A percentile compares a stretch with the other conserved stretches of the same genome.
phyloP scores from a whole-genome alignment of 1,140 invertebrate species.

The Panagrolaimus sp. region DNA sequence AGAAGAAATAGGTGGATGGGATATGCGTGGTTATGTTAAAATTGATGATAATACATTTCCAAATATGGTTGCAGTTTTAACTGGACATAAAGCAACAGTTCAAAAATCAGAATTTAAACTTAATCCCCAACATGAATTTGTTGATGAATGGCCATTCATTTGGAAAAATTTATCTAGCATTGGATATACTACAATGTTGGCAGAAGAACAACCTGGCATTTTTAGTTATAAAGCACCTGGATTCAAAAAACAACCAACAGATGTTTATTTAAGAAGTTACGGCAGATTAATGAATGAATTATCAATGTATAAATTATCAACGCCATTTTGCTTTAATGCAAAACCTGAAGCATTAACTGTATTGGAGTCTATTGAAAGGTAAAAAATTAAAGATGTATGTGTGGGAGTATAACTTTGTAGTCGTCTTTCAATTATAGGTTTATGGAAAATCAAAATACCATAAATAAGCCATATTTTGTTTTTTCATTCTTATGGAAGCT shows the following conservation, averaged over 20 bases:
- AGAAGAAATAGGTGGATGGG: conserved; percentile 18
- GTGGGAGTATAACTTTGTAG: no score
- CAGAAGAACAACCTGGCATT: conserved; percentile 42
- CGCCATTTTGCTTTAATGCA: conserved; percentile 32
- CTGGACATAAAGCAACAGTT: conserved; percentile 23
- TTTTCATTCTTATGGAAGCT: conserved; percentile 45
- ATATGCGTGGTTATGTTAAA: conserved; percentile 34
- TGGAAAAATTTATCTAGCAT: conserved; percentile 68
- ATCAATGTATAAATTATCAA: conserved; percentile 25
- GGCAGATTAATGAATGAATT: conserved; percentile 27
- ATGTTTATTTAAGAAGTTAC: conserved; percentile 39
- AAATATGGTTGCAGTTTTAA: conserved; percentile 36
- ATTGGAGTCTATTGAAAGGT: conserved; percentile 21
- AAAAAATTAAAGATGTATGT: neutral
- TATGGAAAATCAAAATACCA: conserved; percentile 21
- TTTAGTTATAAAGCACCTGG: conserved; percentile 31
- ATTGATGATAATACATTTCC: conserved; percentile 44
- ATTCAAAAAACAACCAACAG: conserved; percentile 36
- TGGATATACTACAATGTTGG: conserved; percentile 35
- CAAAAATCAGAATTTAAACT: conserved; percentile 13
- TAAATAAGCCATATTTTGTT: conserved; percentile 30
- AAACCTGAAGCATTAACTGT: conserved; percentile 32
- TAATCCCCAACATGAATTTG: conserved; percentile 51
- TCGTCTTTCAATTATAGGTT: conserved; percentile 19
- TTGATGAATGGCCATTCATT: conserved; percentile 70